Percentiles rank a stretch among this genome's conserved stretches.
phyloP scores from a whole-genome alignment of 2,888 invertebrate species.

The Cryptops parisi region DNA sequence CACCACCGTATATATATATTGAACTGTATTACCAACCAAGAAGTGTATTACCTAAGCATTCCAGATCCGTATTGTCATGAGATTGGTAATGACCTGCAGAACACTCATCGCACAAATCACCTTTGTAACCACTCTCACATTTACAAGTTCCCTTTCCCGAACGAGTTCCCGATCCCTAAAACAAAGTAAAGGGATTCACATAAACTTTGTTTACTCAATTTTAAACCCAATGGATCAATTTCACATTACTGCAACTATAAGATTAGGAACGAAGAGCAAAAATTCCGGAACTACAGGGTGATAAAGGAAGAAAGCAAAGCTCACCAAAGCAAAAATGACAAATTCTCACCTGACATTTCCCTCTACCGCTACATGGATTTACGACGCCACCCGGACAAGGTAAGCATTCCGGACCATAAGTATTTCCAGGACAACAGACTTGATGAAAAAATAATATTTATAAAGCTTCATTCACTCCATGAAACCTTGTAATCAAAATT shows the following conservation, averaged over 20 bases:
- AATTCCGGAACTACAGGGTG: too few relatives aligned
- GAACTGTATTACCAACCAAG: too few relatives aligned
- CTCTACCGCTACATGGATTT: conserved; percentile 64
- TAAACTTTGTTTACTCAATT: too few relatives aligned
- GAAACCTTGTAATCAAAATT: neutral
- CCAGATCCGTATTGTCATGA: too few relatives aligned
- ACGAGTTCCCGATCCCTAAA: conserved; percentile 69
- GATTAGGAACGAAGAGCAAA: too few relatives aligned
- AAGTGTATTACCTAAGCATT: too few relatives aligned
- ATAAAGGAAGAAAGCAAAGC: too few relatives aligned
- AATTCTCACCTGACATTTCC: conserved; percentile 48
- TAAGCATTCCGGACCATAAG: conserved; percentile 65
- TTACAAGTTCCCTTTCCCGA: conserved; percentile 83
- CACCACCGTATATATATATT: too few relatives aligned
- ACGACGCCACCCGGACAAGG: conserved; percentile 61
- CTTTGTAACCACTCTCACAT: conserved; percentile 69
- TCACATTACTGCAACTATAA: too few relatives aligned
- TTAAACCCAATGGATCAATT: too few relatives aligned
- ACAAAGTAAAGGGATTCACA: neutral
- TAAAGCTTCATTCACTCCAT: conserved; percentile 2
- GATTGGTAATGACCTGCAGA: conserved; percentile 51
- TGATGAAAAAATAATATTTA: conserved; percentile 9
- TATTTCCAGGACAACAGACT: conserved; percentile 70
- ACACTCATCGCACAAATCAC: conserved; percentile 64
- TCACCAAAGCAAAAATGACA: too few relatives aligned